phyloP scores from a whole-genome alignment of 1,140 invertebrate species.

The Nilaparvata lugens region DNA sequence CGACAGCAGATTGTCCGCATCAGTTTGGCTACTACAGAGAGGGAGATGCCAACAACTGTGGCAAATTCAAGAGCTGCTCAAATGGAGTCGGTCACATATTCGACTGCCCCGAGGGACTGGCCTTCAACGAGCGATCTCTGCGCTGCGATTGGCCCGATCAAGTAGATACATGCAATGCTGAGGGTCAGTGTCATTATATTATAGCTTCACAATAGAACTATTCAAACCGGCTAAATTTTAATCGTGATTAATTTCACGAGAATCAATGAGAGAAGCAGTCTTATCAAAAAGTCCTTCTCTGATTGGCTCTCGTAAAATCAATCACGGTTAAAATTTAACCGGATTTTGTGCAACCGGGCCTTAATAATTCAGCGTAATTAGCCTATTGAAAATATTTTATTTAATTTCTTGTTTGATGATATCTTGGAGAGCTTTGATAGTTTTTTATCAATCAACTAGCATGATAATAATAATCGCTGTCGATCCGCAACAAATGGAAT shows the following conservation, averaged over 20 bases:
- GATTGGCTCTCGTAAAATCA: too few relatives aligned
- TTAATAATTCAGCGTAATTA: background rate
- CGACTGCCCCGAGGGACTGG: slow-evolving; percentile 73
- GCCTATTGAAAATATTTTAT: too few relatives aligned
- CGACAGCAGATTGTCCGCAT: slow-evolving; percentile 71
- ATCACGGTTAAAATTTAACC: too few relatives aligned
- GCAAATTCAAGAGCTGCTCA: slow-evolving; percentile 76
- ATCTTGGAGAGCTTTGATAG: background rate
- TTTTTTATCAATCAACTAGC: too few relatives aligned
- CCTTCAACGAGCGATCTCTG: slow-evolving; percentile 66
- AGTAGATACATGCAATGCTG: slow-evolving; percentile 62
- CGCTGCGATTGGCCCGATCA: slow-evolving; percentile 83
- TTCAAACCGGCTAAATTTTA: too few relatives aligned
- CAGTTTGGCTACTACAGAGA: slow-evolving; percentile 74
- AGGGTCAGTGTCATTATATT: slow-evolving; percentile 45
- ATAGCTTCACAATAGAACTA: background rate
- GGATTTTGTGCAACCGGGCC: too few relatives aligned
- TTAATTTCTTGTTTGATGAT: background rate
- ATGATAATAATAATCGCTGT: too few relatives aligned
- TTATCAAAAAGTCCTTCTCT: too few relatives aligned
- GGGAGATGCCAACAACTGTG: slow-evolving; percentile 61
- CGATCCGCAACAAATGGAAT: too few relatives aligned
- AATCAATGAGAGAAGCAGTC: too few relatives aligned
- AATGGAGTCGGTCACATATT: slow-evolving; percentile 54
- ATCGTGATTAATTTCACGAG: too few relatives aligned